Conservation (phyloP, 2,113 vertebrate genomes). For the Cygnus atratus region DNA sequence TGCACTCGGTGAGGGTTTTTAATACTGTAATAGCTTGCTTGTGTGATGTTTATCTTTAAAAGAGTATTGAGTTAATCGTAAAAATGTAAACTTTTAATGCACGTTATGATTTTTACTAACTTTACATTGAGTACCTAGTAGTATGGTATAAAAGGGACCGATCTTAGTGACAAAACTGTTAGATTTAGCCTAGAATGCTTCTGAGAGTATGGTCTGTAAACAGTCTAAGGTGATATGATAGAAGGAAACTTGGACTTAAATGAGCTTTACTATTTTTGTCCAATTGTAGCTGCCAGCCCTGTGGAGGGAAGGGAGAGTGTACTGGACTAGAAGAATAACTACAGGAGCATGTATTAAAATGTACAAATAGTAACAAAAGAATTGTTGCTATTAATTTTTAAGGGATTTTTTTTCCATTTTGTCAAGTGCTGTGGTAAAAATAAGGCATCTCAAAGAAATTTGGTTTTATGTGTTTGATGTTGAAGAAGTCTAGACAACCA, state of each 20-base stretch:
- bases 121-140: background rate
- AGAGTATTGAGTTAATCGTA: background rate
- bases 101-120: background rate
- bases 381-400: background rate
- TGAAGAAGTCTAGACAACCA: background rate
- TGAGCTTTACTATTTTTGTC: background rate
- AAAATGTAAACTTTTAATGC: background rate
- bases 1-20: conserved; percentile 52
- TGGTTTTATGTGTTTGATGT: background rate
- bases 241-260: background rate
- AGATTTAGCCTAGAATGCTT: background rate
- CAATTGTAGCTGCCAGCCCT: background rate
- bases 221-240: background rate
- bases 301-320: background rate
- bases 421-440: background rate
- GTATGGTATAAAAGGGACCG: background rate
- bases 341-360: background rate
- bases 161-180: background rate
- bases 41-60: background rate
- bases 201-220: background rate
- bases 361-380: background rate
- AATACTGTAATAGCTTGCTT: background rate
- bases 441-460: background rate
- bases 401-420: background rate
- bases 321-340: background rate